These are phyloP conservation scores for Ischnura elegans DNA, from an alignment of 2,888 invertebrate species.

Conservation along the genomic window DNA sequence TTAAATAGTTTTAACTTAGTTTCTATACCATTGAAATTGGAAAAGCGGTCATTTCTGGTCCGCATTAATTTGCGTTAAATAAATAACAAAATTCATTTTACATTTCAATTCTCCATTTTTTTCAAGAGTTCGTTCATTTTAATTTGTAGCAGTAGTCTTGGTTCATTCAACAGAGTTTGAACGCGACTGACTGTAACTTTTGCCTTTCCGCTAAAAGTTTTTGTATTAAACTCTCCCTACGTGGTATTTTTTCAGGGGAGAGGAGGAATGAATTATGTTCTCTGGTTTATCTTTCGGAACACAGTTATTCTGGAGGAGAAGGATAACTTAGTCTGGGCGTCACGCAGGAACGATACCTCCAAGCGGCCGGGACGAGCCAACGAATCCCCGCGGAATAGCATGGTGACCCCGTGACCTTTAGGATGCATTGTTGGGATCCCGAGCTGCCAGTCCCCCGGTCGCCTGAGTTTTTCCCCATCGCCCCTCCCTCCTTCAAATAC, in stretches of 20 bases:
- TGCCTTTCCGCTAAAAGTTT: no score
- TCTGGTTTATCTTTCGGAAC: background rate
- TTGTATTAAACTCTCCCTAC: background rate
- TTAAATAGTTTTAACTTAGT: no score
- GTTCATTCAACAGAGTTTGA: no score
- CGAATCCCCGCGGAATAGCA: background rate
- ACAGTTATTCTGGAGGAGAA: background rate
- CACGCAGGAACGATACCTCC: background rate
- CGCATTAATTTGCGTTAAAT: no score
- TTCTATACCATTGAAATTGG: no score
- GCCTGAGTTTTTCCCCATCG: background rate
- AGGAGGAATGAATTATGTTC: background rate
- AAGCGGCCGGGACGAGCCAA: background rate
- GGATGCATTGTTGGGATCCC: background rate
- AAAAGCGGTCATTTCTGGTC: no score
- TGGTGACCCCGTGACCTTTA: slow-evolving; percentile 8
- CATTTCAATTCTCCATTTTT: no score
- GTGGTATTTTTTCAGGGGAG: background rate
- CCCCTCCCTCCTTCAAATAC: no score
- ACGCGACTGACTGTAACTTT: no score
- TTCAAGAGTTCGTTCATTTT: no score
- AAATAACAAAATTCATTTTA: no score
- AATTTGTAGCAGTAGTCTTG: background rate
- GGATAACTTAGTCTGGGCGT: background rate
- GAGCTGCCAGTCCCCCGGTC: background rate